Percentiles rank a stretch among this genome's conserved stretches.
Conservation (phyloP, 1,140 invertebrate genomes). For the Idris sp. region DNA sequence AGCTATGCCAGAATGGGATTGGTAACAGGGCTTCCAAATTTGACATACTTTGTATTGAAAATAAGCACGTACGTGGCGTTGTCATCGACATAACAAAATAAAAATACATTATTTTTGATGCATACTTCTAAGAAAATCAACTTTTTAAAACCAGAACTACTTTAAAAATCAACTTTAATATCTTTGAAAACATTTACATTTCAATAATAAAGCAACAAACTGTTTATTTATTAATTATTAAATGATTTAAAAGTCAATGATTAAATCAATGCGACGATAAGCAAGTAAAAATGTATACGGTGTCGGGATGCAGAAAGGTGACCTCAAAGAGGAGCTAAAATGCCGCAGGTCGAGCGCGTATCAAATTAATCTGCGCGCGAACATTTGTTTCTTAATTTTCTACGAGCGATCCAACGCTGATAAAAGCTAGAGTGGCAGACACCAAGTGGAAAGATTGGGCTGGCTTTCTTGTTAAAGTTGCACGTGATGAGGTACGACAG, state of each 20-base stretch:
- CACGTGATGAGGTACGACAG: slow-evolving; percentile 49
- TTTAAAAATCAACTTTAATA: no score
- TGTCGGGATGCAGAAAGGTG: slow-evolving; percentile 57
- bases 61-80: slow-evolving; percentile 29
- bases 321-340: slow-evolving; percentile 56
- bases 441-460: slow-evolving; percentile 48
- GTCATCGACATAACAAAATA: slow-evolving; percentile 11
- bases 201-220: no score
- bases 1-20: slow-evolving; percentile 50
- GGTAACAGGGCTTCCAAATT: slow-evolving; percentile 49
- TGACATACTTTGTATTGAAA: slow-evolving; percentile 56
- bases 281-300: slow-evolving; percentile 55
- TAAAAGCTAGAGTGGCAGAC: slow-evolving; percentile 60
- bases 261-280: no score
- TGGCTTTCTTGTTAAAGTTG: slow-evolving; percentile 57
- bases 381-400: slow-evolving; percentile 64
- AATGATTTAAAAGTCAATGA: no score
- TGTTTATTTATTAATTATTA: no score
- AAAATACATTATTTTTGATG: slow-evolving; percentile 12
- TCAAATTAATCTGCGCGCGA: slow-evolving; percentile 59
- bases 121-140: no score
- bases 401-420: slow-evolving; percentile 69
- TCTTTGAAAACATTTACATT: no score
- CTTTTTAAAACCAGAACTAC: no score
- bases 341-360: slow-evolving; percentile 47